These are phyloP conservation scores for Ypsolopha sequella DNA, from an alignment of 2,888 invertebrate genomes.

Conservation along the genomic window DNA sequence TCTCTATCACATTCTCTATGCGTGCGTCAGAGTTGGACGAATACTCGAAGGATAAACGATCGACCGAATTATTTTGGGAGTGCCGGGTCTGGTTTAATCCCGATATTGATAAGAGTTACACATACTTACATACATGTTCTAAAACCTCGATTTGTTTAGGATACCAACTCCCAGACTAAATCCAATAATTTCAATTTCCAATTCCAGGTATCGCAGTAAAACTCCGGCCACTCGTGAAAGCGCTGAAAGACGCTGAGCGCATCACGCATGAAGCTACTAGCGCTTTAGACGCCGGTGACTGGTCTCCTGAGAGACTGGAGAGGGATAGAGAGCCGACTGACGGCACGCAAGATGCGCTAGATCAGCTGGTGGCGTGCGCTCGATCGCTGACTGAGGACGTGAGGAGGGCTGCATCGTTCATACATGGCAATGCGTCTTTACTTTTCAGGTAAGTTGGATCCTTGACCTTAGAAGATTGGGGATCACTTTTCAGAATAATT, in stretches of 20 bases:
- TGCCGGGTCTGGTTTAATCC: no score
- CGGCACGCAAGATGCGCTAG: slow-evolving; percentile 83
- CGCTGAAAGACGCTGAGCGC: slow-evolving; percentile 83
- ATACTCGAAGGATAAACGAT: no score
- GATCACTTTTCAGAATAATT: neutral
- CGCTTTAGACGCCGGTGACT: slow-evolving; percentile 80
- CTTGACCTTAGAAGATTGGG: neutral
- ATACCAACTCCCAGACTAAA: neutral
- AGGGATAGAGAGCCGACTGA: slow-evolving; percentile 62
- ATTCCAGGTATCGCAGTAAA: slow-evolving; percentile 73
- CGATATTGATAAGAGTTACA: neutral
- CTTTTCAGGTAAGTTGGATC: slow-evolving; percentile 74
- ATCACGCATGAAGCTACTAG: slow-evolving; percentile 83
- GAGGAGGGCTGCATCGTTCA: slow-evolving; percentile 89
- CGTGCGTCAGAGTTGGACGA: no score
- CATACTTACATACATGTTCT: neutral
- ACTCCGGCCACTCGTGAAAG: slow-evolving; percentile 82
- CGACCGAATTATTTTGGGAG: no score
- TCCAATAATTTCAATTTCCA: neutral
- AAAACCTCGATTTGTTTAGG: neutral
- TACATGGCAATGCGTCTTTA: slow-evolving; percentile 86
- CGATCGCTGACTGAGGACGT: slow-evolving; percentile 91
- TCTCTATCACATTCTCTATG: no score
- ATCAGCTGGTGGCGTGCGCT: slow-evolving; percentile 89
- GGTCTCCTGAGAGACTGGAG: slow-evolving; percentile 79